phyloP scores from a whole-genome alignment of 1,140 invertebrate species.

The Hyles euphorbiae region DNA sequence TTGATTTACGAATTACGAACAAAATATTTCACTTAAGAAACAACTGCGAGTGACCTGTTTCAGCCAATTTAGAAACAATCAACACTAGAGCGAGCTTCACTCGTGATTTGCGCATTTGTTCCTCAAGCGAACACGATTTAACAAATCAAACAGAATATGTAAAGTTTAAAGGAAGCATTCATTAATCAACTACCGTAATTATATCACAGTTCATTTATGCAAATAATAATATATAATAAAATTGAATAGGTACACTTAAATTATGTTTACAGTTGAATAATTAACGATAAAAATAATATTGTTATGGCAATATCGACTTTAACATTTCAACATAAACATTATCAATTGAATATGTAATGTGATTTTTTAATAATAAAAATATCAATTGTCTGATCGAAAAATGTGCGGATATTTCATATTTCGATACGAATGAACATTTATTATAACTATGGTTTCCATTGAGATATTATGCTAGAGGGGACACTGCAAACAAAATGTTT shows the following conservation, averaged over 20 bases:
- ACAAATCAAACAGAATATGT: constrained; percentile 11
- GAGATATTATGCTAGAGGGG: too few species aligned
- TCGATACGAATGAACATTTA: not conserved
- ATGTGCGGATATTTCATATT: not conserved
- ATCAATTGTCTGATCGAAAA: constrained; percentile 12
- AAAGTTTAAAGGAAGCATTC: constrained; percentile 61
- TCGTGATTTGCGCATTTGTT: not conserved
- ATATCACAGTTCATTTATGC: constrained; percentile 75
- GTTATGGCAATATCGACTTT: constrained; percentile 40
- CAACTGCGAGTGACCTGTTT: too few species aligned
- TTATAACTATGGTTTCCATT: not conserved
- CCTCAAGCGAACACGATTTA: not conserved
- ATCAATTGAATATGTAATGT: too few species aligned
- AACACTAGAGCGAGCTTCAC: too few species aligned
- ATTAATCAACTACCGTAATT: constrained; percentile 68
- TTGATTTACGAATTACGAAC: too few species aligned
- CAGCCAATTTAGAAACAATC: too few species aligned
- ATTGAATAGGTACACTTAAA: constrained; percentile 19
- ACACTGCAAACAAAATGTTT: too few species aligned
- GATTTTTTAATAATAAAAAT: constrained; percentile 5
- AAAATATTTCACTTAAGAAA: too few species aligned
- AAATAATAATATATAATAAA: constrained; percentile 46
- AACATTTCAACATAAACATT: constrained; percentile 31
- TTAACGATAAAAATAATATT: constrained; percentile 34
- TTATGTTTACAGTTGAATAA: constrained; percentile 31